Evolutionary conservation across 2,888 invertebrate genomes (phyloP).

Genomic region (Macrophya annulata): DNA sequence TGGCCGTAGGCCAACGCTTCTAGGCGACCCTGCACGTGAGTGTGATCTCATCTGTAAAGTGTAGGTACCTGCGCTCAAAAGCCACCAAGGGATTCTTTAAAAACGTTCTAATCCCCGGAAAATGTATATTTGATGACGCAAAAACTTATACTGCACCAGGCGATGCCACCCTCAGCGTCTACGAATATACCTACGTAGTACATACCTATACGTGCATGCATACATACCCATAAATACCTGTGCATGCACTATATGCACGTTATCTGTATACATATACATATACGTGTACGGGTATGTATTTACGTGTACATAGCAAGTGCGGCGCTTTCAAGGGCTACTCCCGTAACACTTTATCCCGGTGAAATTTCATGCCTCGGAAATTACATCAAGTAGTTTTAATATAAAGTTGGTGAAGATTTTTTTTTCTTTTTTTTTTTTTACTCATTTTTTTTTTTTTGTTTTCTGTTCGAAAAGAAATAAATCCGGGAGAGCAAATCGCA

Average conservation of each 20-base stretch:
- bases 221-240: no score
- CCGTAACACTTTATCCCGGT: conserved; percentile 9
- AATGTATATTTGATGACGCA: conserved; percentile 26
- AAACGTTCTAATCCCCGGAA: conserved; percentile 32
- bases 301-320: neutral
- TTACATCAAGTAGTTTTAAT: conserved; percentile 18
- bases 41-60: conserved; percentile 22
- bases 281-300: neutral
- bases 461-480: neutral
- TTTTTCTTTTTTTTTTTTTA: neutral
- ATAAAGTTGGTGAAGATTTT: neutral
- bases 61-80: neutral
- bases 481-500: neutral
- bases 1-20: conserved; percentile 29
- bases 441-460: neutral
- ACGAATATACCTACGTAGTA: conserved; percentile 1
- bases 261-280: no score
- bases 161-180: neutral
- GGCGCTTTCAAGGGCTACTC: conserved; percentile 34
- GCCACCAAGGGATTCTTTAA: conserved; percentile 29
- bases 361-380: conserved; percentile 35
- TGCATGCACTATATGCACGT: no score
- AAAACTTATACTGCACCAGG: neutral
- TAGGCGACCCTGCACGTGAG: conserved; percentile 19
- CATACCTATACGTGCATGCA: neutral